These are phyloP conservation scores for Melinaea menophilus DNA, from an alignment of 2,888 invertebrate species.

Conservation along the genomic window DNA sequence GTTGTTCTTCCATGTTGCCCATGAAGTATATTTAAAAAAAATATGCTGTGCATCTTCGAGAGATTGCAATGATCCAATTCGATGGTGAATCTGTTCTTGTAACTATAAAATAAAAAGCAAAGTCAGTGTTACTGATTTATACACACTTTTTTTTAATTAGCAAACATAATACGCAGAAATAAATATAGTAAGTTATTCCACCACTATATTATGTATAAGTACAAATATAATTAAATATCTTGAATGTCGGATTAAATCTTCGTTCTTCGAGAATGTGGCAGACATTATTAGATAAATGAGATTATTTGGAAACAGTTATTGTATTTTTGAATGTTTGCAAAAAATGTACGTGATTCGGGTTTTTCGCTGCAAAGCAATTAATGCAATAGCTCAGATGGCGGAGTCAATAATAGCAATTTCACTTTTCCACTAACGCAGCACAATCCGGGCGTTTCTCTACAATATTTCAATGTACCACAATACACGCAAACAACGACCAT, in stretches of 20 bases:
- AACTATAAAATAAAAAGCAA: slow-evolving; percentile 26
- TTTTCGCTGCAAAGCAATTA: slow-evolving; percentile 30
- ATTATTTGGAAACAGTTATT: too few species aligned
- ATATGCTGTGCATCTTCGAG: slow-evolving; percentile 35
- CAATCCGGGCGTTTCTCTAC: slow-evolving; percentile 38
- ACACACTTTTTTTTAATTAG: slow-evolving; percentile 12
- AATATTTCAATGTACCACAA: slow-evolving; percentile 39
- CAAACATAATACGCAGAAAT: slow-evolving; percentile 24
- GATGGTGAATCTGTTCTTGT: slow-evolving; percentile 37
- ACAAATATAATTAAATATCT: slow-evolving; percentile 34
- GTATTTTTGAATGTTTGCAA: too few species aligned
- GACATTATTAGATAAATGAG: too few species aligned
- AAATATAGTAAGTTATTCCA: slow-evolving; percentile 31
- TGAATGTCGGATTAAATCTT: slow-evolving; percentile 30
- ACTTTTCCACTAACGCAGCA: slow-evolving; percentile 38
- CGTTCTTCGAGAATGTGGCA: slow-evolving; percentile 21
- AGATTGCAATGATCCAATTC: slow-evolving; percentile 37
- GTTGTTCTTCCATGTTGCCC: slow-evolving; percentile 36
- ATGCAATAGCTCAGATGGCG: slow-evolving; percentile 37
- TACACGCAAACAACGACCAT: slow-evolving; percentile 37
- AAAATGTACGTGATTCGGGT: too few species aligned
- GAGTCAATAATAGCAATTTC: slow-evolving; percentile 34
- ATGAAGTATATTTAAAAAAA: slow-evolving; percentile 39
- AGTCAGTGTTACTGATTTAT: slow-evolving; percentile 17
- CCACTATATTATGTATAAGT: slow-evolving; percentile 30